Evolutionary conservation across 2,888 invertebrate genomes (phyloP).

Genomic region (Caenorhabditis angaria): DNA sequence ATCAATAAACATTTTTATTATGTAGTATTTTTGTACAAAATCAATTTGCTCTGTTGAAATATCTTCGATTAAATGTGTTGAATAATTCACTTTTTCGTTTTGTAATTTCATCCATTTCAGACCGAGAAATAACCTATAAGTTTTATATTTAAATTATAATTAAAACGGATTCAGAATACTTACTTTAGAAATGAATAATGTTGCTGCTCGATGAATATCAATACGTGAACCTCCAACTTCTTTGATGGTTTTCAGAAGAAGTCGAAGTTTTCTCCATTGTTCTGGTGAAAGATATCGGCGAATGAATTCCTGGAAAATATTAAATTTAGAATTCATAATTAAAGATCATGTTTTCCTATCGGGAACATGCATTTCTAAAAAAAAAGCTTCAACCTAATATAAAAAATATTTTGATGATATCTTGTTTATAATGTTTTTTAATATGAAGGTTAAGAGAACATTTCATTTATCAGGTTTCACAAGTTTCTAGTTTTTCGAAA

Average conservation of each 20-base stretch:
- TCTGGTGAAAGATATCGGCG: conserved; percentile 41
- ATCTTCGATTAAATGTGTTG: conserved; percentile 35
- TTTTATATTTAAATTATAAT: background rate
- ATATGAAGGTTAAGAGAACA: no score
- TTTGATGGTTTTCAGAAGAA: conserved; percentile 39
- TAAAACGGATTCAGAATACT: background rate
- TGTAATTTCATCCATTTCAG: conserved; percentile 47
- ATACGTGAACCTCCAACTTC: conserved; percentile 35
- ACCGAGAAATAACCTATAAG: conserved; percentile 33
- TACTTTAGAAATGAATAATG: conserved; percentile 35
- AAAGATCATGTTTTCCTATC: no score
- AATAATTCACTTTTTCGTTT: conserved; percentile 32
- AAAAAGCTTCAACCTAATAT: no score
- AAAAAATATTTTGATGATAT: no score
- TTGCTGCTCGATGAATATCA: conserved; percentile 42
- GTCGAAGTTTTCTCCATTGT: conserved; percentile 45
- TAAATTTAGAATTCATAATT: no score
- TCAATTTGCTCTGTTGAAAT: conserved; percentile 18
- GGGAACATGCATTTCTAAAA: no score
- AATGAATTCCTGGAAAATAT: conserved; percentile 36
- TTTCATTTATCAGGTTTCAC: no score
- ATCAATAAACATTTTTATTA: background rate
- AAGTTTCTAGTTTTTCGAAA: no score
- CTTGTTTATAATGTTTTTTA: no score
- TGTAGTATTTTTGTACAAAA: conserved; percentile 3